Conservation (phyloP, 2,797 vertebrate species). For the Philypnodon macrostomus region DNA sequence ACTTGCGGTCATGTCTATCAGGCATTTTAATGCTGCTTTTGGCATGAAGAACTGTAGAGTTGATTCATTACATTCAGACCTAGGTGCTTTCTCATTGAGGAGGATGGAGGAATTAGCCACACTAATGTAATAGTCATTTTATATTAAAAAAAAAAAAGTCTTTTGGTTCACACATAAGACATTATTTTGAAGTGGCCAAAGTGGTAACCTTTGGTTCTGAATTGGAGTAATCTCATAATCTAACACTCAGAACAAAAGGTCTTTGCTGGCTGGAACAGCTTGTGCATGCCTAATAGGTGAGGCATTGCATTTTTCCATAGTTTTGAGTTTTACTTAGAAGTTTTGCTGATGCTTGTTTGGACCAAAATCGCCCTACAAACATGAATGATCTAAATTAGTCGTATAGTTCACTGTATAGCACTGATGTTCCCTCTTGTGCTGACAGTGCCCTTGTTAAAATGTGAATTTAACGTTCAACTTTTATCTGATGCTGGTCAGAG, state of each 20-base stretch:
- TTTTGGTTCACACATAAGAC: slow-evolving; percentile 11
- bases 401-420: slow-evolving; percentile 18
- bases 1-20: slow-evolving; percentile 39
- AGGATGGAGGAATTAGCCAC: too few species aligned
- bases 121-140: slow-evolving; percentile 36
- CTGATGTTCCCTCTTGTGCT: slow-evolving; percentile 1
- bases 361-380: not conserved
- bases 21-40: slow-evolving; percentile 43
- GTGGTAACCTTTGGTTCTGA: not conserved
- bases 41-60: slow-evolving; percentile 32
- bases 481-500: slow-evolving; percentile 15
- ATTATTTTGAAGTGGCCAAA: not conserved
- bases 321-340: not conserved
- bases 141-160: not conserved
- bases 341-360: slow-evolving; percentile 2
- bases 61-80: slow-evolving; percentile 26
- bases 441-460: slow-evolving; percentile 36
- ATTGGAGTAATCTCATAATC: slow-evolving; percentile 9
- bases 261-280: slow-evolving; percentile 11
- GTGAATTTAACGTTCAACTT: slow-evolving; percentile 41
- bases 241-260: not conserved
- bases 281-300: slow-evolving; percentile 5
- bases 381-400: too few species aligned
- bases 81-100: slow-evolving; percentile 23
- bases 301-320: not conserved